These are phyloP conservation scores for Tachycineta bicolor DNA, from an alignment of 2,113 vertebrate genomes.

Conservation along the genomic window DNA sequence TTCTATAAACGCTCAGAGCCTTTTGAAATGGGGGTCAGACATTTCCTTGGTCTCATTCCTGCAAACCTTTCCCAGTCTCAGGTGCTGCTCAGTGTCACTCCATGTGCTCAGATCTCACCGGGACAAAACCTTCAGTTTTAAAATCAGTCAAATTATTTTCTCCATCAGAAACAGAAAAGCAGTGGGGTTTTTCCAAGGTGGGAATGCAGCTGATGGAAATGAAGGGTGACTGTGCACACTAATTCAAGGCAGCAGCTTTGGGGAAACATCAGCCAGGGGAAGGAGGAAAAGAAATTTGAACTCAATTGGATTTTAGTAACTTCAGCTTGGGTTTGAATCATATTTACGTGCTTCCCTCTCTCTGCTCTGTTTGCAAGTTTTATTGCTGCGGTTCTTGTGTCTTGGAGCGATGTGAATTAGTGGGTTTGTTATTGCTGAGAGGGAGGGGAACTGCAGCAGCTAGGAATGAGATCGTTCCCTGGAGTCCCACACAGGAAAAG, in stretches of 20 bases:
- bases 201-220: not conserved
- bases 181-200: not conserved
- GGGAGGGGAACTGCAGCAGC: not conserved
- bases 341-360: not conserved
- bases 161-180: not conserved
- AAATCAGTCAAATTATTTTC: not conserved
- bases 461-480: not conserved
- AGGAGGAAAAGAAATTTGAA: not conserved
- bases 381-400: not conserved
- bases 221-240: not conserved
- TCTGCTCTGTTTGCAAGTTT: not conserved
- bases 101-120: not conserved
- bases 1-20: rapidly evolving
- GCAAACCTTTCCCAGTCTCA: not conserved
- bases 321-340: conserved; percentile 24
- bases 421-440: not conserved
- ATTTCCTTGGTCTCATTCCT: not conserved
- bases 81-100: not conserved
- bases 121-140: not conserved
- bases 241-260: not conserved
- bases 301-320: conserved; percentile 24
- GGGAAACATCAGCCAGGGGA: not conserved
- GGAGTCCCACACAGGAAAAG: not conserved
- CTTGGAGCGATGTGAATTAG: conserved; percentile 12
- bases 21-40: not conserved